Evolutionary conservation across 2,888 invertebrate genomes (phyloP), one percentile per base, ranked within the genome.

Genomic region (Acleris sparsana): DNA sequence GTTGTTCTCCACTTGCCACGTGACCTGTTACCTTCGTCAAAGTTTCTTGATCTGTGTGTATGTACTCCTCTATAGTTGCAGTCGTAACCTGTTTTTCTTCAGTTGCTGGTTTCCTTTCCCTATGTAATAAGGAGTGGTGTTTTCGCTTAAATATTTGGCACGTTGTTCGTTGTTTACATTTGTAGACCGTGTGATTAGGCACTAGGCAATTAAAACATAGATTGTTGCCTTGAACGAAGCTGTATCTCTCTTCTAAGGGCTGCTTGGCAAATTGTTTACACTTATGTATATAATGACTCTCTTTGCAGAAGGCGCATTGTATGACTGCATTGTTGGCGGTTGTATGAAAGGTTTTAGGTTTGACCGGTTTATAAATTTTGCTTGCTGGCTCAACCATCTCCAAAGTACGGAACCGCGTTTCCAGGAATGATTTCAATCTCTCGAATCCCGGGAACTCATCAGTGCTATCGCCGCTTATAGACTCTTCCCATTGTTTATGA

Each of bases 101-200:
- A 53, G 29, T 22, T 39, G 11, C 2, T 59, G 33, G 20, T 49
- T 51, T 59, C 20, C 13, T 49, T 1, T 61, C 53, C 53, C 53
- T 7, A 17, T 59, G 59, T 59, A 59, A 59, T 39, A 59, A 51
- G 16, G 51, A 59, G 39, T 59, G 59, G 3, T 59, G 59, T 18
- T 22, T 49, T 7, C 20, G 33, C 18, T 59, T 51, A 16, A 51
- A 59, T 1, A 59, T 39, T 11, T 59, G 49, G 13, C 59, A 59
- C 5, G 51, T n/a, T 16, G 39, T 51, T 6, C 20, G 3, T 20
- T 59, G 59, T 29, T 39, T 51, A 33, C 59, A 59, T 20, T 51
- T 49, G 11, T 33, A 59, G 6, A 59, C 59, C 5, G 59, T 39
- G 39, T 59, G 59, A 33, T 59, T 49, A 9, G 59, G 59, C 20